A percentile compares a stretch with the other conserved stretches of the same genome.
phyloP scores from a whole-genome alignment of 2,797 vertebrate genomes.

The Typhlichthys eigenmanni region DNA sequence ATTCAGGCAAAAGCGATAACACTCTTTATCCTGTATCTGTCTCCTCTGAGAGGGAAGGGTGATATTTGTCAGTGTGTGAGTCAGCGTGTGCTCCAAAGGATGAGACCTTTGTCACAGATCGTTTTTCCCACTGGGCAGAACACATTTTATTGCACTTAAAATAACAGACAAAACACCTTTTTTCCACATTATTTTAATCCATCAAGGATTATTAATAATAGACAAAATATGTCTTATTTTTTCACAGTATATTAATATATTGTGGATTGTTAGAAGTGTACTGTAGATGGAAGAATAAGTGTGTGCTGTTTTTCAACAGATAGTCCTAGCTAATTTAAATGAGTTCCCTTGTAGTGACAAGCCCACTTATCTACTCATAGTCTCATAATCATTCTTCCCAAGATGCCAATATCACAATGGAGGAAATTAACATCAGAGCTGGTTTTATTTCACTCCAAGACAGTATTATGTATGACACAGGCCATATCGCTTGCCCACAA shows the following conservation, averaged over 20 bases:
- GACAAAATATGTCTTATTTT: background rate
- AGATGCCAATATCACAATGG: too few relatives aligned
- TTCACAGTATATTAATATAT: too few relatives aligned
- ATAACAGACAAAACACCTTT: conserved; percentile 29
- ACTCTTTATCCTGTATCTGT: conserved; percentile 20
- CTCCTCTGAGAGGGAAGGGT: conserved; percentile 26
- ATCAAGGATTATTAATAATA: background rate
- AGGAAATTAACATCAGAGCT: too few relatives aligned
- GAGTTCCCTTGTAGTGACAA: too few relatives aligned
- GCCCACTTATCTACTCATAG: too few relatives aligned
- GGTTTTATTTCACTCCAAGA: too few relatives aligned
- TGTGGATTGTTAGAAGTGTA: too few relatives aligned
- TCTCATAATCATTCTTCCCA: too few relatives aligned
- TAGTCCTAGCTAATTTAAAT: too few relatives aligned
- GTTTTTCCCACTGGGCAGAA: conserved; percentile 25
- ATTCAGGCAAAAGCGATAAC: conserved; percentile 33
- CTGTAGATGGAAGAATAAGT: too few relatives aligned
- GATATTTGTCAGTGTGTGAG: conserved; percentile 18
- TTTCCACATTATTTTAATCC: too few relatives aligned
- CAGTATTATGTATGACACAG: background rate
- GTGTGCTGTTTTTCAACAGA: too few relatives aligned
- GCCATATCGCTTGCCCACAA: conserved; percentile 11
- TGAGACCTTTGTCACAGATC: conserved; percentile 8
- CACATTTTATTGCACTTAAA: conserved; percentile 23
- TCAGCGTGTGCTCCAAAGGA: conserved; percentile 22